A percentile compares a stretch with the other conserved stretches of the same genome.
These are phyloP conservation scores for Sebastes jordani DNA, from an alignment of 2,797 vertebrate species.

Conservation along the genomic window DNA sequence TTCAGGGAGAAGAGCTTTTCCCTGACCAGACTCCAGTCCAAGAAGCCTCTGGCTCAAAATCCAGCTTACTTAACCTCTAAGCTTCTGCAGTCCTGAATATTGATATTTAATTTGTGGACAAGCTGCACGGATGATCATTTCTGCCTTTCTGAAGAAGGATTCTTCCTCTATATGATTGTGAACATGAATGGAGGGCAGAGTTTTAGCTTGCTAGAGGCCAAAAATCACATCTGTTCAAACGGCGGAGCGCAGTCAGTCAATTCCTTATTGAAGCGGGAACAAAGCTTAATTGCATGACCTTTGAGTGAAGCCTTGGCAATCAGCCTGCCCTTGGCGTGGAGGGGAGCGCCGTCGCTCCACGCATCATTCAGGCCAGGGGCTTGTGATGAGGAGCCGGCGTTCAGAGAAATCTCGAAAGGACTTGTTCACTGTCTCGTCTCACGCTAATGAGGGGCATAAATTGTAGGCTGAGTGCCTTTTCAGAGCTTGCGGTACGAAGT, in stretches of 20 bases:
- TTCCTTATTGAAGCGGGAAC: conserved; percentile 70
- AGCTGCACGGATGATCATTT: conserved; percentile 2
- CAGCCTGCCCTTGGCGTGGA: conserved; percentile 72
- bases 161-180: conserved; percentile 17
- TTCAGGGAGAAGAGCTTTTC: background rate
- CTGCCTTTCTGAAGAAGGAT: background rate
- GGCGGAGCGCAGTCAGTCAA: conserved; percentile 54
- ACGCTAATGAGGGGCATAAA: conserved; percentile 72
- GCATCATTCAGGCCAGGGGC: conserved; percentile 60
- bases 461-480: conserved; percentile 63
- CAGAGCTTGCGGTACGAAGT: conserved; percentile 47
- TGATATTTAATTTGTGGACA: conserved; percentile 27
- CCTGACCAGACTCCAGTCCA: background rate
- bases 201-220: conserved; percentile 42
- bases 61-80: conserved; percentile 21
- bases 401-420: conserved; percentile 69
- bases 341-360: conserved; percentile 41
- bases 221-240: conserved; percentile 70
- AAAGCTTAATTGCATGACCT: conserved; percentile 80
- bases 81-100: conserved; percentile 7
- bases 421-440: conserved; percentile 68
- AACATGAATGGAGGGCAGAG: conserved; percentile 32
- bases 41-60: conserved; percentile 16
- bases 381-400: conserved; percentile 56
- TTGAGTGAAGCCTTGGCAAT: conserved; percentile 72